These are phyloP conservation scores for Globia sparganii DNA, from an alignment of 2,888 invertebrate genomes.

Conservation along the genomic window DNA sequence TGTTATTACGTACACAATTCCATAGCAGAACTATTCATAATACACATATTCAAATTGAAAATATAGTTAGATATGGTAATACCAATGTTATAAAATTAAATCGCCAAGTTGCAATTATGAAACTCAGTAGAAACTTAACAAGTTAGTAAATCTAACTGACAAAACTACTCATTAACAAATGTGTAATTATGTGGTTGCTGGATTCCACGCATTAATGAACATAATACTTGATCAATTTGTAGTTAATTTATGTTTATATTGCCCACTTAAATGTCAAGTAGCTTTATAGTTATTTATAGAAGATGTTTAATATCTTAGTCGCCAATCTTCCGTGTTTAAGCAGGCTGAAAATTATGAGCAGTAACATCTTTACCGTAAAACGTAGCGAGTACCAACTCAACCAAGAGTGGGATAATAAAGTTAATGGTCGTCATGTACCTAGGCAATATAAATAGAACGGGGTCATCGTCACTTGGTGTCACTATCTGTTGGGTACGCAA, in stretches of 20 bases:
- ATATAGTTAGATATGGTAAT: conserved; percentile 48
- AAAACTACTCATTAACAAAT: conserved; percentile 68
- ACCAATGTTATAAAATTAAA: conserved; percentile 46
- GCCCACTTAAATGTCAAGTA: conserved; percentile 63
- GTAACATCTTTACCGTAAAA: conserved; percentile 70
- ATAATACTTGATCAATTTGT: conserved; percentile 68
- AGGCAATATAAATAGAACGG: conserved; percentile 59
- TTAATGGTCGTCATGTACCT: conserved; percentile 69
- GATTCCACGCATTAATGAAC: conserved; percentile 62
- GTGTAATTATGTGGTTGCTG: conserved; percentile 60
- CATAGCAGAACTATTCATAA: conserved; percentile 39
- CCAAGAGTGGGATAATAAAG: conserved; percentile 72
- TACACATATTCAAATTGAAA: conserved; percentile 48
- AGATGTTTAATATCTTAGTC: conserved; percentile 43
- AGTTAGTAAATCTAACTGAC: conserved; percentile 56
- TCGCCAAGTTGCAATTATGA: conserved; percentile 46
- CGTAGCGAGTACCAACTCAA: conserved; percentile 68
- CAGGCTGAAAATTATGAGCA: conserved; percentile 66
- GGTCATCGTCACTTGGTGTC: conserved; percentile 67
- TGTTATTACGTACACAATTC: conserved; percentile 42
- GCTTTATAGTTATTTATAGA: conserved; percentile 55
- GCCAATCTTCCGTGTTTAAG: conserved; percentile 61
- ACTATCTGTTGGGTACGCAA: conserved; percentile 61
- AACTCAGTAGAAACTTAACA: conserved; percentile 50
- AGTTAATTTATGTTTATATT: conserved; percentile 64